A percentile compares a stretch with the other conserved stretches of the same genome.
phyloP scores from a whole-genome alignment of 2,888 invertebrate species.

The Anthophora plumipes region DNA sequence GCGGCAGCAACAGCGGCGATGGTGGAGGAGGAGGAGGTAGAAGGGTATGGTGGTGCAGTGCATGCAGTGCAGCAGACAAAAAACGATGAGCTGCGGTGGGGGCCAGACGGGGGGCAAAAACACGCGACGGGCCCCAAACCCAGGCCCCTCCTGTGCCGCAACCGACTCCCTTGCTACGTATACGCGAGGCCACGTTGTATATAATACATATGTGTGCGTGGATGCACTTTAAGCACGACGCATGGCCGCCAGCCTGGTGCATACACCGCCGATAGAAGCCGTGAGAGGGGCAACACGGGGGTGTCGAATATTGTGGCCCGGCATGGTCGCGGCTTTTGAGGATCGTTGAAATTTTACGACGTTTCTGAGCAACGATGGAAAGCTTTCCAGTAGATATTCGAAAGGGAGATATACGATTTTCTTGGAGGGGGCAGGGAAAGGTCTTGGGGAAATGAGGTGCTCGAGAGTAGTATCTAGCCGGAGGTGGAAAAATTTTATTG shows the following conservation, averaged over 20 bases:
- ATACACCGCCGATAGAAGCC: conserved; percentile 51
- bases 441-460: too few species aligned
- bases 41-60: conserved; percentile 61
- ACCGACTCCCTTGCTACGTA: conserved; percentile 67
- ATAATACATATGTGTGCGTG: conserved; percentile 17
- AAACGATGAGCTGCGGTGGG: conserved; percentile 80
- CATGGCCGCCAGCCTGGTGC: conserved; percentile 52
- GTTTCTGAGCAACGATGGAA: neutral
- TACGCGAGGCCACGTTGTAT: conserved; percentile 21
- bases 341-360: neutral
- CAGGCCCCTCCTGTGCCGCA: conserved; percentile 69
- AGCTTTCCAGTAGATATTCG: neutral
- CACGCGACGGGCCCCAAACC: conserved; percentile 80
- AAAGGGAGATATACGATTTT: neutral
- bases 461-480: too few species aligned
- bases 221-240: conserved; percentile 57
- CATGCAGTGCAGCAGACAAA: conserved; percentile 80
- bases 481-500: too few species aligned
- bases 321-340: neutral
- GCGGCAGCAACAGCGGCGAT: too few species aligned
- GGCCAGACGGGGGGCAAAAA: conserved; percentile 82
- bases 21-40: neutral
- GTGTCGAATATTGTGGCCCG: conserved; percentile 38
- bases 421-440: too few species aligned
- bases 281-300: conserved; percentile 23